These are phyloP conservation scores for Narcine bancroftii DNA, from an alignment of 2,113 vertebrate species.

Conservation along the genomic window DNA sequence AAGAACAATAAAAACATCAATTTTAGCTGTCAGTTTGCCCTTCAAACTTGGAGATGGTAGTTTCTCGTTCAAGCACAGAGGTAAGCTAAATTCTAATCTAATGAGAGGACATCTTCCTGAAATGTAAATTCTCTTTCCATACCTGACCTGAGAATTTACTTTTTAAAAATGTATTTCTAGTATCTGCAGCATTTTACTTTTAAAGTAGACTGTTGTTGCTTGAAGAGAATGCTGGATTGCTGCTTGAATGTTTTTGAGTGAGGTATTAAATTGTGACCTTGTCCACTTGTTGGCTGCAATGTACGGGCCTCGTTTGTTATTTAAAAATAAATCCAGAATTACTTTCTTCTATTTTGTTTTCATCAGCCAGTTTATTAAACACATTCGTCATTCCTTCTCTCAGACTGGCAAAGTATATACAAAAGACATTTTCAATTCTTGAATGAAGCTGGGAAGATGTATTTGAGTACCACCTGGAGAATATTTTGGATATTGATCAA, in stretches of 20 bases:
- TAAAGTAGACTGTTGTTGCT: not conserved
- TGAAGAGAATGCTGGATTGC: not conserved
- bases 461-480: too few species aligned
- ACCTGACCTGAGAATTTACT: too few species aligned
- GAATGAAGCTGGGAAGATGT: too few species aligned
- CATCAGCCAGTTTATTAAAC: not conserved
- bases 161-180: too few species aligned
- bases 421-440: not conserved
- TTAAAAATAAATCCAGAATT: not conserved
- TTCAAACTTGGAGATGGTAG: not conserved
- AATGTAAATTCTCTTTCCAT: too few species aligned
- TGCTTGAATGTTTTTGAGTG: not conserved
- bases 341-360: not conserved
- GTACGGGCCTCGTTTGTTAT: not conserved
- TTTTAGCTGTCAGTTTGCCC: not conserved
- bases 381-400: not conserved
- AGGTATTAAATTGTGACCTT: not conserved
- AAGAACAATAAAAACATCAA: not conserved
- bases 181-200: too few species aligned
- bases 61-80: not conserved
- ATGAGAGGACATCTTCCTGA: too few species aligned
- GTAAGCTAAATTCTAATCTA: too few species aligned
- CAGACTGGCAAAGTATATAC: not conserved
- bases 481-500: too few species aligned
- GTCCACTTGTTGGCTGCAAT: not conserved